phyloP scores from a whole-genome alignment of 2,888 invertebrate species.

The Apamea sordens region DNA sequence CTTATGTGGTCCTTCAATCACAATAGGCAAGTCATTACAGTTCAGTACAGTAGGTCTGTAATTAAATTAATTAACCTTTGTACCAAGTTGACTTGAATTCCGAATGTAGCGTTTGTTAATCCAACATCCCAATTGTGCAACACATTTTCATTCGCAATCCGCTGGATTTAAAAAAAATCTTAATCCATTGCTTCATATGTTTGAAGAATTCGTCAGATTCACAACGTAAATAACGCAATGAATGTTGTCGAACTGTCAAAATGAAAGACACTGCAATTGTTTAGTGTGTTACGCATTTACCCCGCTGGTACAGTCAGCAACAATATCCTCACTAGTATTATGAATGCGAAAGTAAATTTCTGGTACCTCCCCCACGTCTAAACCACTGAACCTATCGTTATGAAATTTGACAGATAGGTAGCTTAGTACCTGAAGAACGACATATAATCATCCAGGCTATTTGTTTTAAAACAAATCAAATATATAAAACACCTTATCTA shows the following conservation, averaged over 20 bases:
- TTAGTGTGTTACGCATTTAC: too few relatives aligned
- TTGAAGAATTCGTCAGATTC: too few relatives aligned
- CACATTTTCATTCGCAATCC: too few relatives aligned
- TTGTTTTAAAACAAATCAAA: neutral
- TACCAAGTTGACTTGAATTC: slow-evolving; percentile 19
- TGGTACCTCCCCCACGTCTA: neutral
- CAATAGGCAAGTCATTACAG: slow-evolving; percentile 35
- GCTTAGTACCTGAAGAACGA: neutral
- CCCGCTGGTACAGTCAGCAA: slow-evolving; percentile 14
- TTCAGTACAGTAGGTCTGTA: slow-evolving; percentile 14
- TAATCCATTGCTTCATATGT: too few relatives aligned
- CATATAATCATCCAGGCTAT: neutral
- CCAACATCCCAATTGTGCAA: neutral
- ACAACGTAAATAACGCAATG: too few relatives aligned
- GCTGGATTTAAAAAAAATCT: too few relatives aligned
- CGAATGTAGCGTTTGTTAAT: slow-evolving; percentile 25
- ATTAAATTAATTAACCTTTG: slow-evolving; percentile 46
- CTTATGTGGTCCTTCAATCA: slow-evolving; percentile 4
- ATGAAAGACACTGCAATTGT: too few relatives aligned
- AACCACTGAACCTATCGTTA: neutral
- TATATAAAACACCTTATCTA: neutral
- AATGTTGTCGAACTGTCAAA: too few relatives aligned
- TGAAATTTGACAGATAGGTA: neutral
- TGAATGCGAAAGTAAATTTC: neutral
- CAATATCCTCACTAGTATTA: neutral